A percentile compares a stretch with the other conserved stretches of the same genome.
Conservation (phyloP, 2,797 vertebrate species). For the Pteropus rufus region DNA sequence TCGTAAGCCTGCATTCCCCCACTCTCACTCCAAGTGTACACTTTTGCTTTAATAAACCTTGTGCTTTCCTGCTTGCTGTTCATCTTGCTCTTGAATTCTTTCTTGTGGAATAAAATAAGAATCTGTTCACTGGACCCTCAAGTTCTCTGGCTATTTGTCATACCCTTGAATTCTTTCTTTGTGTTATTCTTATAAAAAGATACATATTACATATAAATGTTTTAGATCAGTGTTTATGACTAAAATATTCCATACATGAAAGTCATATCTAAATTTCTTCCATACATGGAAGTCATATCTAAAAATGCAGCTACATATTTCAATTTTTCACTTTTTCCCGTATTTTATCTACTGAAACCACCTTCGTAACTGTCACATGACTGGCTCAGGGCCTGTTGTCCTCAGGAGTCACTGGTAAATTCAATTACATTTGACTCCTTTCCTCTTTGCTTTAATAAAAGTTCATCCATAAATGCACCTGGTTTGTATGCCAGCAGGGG, state of each 20-base stretch:
- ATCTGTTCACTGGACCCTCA: too few species aligned
- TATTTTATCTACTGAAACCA: background rate
- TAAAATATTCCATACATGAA: background rate
- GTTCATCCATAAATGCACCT: background rate
- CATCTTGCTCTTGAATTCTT: too few species aligned
- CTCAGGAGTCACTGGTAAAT: background rate
- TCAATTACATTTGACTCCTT: background rate
- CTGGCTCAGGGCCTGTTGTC: background rate
- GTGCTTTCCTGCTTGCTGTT: too few species aligned
- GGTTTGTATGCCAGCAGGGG: background rate
- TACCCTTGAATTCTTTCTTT: background rate
- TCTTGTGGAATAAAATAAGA: too few species aligned
- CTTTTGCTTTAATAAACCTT: too few species aligned
- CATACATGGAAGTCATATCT: too few species aligned
- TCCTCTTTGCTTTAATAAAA: background rate
- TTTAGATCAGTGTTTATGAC: background rate
- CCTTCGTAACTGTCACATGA: background rate
- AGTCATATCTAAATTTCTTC: background rate
- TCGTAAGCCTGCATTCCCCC: too few species aligned
- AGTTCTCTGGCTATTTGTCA: too few species aligned
- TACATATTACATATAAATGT: background rate
- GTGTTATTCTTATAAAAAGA: background rate
- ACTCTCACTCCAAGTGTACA: too few species aligned
- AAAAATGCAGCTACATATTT: background rate
- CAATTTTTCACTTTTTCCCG: background rate